Conservation (phyloP, 2,797 vertebrate genomes). For the Cyclura pinguis region DNA sequence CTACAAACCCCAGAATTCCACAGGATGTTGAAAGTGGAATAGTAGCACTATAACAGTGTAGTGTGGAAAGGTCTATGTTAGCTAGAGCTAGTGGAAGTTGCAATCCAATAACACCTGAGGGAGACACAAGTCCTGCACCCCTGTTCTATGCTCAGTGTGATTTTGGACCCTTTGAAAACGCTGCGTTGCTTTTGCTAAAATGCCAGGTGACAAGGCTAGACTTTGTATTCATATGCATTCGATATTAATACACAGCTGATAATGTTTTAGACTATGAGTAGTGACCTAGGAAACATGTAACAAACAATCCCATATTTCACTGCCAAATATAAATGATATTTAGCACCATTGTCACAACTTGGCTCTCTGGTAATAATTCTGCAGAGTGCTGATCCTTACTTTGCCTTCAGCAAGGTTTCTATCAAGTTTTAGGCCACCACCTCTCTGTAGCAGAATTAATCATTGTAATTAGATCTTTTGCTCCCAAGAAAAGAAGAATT, state of each 20-base stretch:
- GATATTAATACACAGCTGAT: constrained; percentile 54
- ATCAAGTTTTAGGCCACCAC: constrained; percentile 39
- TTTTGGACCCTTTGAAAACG: not conserved
- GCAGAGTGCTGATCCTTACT: constrained; percentile 15
- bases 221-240: not conserved
- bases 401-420: constrained; percentile 41
- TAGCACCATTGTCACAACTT: constrained; percentile 32
- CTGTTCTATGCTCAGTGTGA: not conserved
- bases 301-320: constrained; percentile 38
- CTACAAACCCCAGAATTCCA: too few relatives aligned
- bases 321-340: constrained; percentile 38
- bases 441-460: constrained; percentile 71
- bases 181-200: not conserved
- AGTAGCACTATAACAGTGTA: too few relatives aligned
- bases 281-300: constrained; percentile 42
- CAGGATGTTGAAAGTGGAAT: too few relatives aligned
- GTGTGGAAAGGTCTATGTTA: not conserved
- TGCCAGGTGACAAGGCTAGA: not conserved
- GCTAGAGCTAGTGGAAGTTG: not conserved
- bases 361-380: constrained; percentile 49
- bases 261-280: constrained; percentile 57
- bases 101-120: not conserved
- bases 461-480: constrained; percentile 50
- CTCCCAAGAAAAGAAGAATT: constrained; percentile 40
- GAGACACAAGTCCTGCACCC: not conserved